Base-by-base conservation (phyloP, 1,140 invertebrate species). In the Zaprionus nigranus region DNA sequence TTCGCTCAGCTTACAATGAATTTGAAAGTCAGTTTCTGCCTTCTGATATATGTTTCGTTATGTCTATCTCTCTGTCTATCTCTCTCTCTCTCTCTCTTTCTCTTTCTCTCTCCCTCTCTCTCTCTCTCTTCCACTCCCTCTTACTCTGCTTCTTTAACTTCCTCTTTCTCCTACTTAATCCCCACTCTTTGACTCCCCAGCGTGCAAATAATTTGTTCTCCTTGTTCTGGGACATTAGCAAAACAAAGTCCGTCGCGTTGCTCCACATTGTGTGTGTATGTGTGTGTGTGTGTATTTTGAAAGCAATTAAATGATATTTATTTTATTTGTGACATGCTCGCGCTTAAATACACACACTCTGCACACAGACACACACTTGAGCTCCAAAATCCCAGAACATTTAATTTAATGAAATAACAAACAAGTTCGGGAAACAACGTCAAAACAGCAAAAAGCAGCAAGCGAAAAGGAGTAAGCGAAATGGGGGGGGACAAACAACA, bases 371-470 rank as follows among this genome's bases (percentile, higher is more conserved):
- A 67, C 20, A 71, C 15, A 34, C 26, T 68, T 73, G 58, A 74
- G 40, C 49, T 57, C 63, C 65, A 71, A 81, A 84, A 68, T 76
- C 71, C 61, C 70, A 83, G 75, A 81, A 70, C 84, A 88, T 88
- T 84, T 84, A 84, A 88, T 88, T 88, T 88, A 88, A 88, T 88
- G 78, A 90, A 88, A 88, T 79, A 88, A 90, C 84, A 90, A 88
- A 88, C 84, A 88, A 79, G 65, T 68, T 66, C 74, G 30, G 64
- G 58, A 58, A 83, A 53, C 63, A 79, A 82, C 66, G 62, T 73
- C 83, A 82, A 77, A 88, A 84, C 72, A 81, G 75, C 81, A 84
- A 81, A 74, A 72, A 81, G 54, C 63, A 79, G 34, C 51, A 73
- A 2, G 24, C 24, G 15, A 15, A 53, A 46, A 34, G 15, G 34